Evolutionary conservation across 2,113 vertebrate species (phyloP).

Genomic region (Spilogale gracilis): DNA sequence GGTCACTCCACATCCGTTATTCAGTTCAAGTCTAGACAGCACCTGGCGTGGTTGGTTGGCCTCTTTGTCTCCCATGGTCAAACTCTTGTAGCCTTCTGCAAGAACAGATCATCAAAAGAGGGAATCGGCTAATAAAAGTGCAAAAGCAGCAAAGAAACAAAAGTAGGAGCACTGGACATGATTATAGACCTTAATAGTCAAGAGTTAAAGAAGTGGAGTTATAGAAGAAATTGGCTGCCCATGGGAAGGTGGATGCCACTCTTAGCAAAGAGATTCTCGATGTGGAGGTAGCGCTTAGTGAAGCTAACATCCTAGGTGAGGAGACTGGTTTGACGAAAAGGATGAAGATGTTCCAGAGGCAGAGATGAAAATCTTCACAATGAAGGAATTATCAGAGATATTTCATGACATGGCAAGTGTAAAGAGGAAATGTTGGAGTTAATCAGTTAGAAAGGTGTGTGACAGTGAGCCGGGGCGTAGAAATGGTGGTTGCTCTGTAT

Average conservation of each 20-base stretch:
- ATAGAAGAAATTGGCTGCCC: not conserved
- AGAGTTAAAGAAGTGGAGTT: not conserved
- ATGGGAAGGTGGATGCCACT: accelerated
- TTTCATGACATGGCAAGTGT: not conserved
- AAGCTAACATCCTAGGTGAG: not conserved
- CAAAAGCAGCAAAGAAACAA: not conserved
- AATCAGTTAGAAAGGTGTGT: not conserved
- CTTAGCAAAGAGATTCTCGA: not conserved
- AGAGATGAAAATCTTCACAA: not conserved
- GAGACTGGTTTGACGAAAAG: not conserved
- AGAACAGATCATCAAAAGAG: not conserved
- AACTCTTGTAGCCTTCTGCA: not conserved
- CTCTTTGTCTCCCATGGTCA: not conserved
- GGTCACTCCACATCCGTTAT: not conserved
- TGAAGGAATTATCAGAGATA: not conserved
- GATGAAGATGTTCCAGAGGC: not conserved
- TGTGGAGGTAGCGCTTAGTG: accelerated
- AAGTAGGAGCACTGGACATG: not conserved
- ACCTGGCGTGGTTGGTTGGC: not conserved
- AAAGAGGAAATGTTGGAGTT: not conserved
- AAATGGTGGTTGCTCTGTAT: not conserved
- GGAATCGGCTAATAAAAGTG: not conserved
- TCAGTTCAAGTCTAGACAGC: not conserved
- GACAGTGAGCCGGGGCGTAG: not conserved
- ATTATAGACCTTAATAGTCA: not conserved